Evolutionary conservation across 2,113 vertebrate genomes (phyloP).

Genomic region (Sapajus apella): DNA sequence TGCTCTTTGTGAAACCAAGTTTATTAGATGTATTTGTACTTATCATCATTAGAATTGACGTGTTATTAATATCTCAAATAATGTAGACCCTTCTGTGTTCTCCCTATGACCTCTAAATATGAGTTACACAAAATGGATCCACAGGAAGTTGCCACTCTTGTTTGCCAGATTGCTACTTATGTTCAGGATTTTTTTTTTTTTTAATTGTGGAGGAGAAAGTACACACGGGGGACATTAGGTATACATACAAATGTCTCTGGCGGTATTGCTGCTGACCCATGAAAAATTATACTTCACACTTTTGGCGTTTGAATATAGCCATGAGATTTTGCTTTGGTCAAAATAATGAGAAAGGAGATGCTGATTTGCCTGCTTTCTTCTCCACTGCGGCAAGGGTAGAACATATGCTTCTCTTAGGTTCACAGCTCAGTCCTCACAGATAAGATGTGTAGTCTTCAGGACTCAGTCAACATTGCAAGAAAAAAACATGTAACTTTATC

Average conservation of each 20-base stretch:
- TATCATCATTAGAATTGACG: background rate
- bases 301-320: background rate
- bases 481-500: background rate
- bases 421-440: background rate
- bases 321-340: background rate
- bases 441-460: background rate
- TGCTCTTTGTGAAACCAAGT: background rate
- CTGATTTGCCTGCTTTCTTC: background rate
- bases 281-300: background rate
- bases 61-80: background rate
- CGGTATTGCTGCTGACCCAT: background rate
- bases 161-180: background rate
- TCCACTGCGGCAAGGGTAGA: background rate
- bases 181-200: background rate
- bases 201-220: background rate
- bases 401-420: rapidly evolving
- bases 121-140: background rate
- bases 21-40: background rate
- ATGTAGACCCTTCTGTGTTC: background rate
- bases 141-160: background rate
- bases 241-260: background rate
- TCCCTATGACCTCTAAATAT: background rate
- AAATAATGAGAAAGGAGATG: background rate
- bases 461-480: background rate
- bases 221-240: too few relatives aligned